Evolutionary conservation across 2,113 vertebrate species (phyloP), one percentile per base, ranked within the genome.

Genomic region (Sphyrna mokarran): DNA sequence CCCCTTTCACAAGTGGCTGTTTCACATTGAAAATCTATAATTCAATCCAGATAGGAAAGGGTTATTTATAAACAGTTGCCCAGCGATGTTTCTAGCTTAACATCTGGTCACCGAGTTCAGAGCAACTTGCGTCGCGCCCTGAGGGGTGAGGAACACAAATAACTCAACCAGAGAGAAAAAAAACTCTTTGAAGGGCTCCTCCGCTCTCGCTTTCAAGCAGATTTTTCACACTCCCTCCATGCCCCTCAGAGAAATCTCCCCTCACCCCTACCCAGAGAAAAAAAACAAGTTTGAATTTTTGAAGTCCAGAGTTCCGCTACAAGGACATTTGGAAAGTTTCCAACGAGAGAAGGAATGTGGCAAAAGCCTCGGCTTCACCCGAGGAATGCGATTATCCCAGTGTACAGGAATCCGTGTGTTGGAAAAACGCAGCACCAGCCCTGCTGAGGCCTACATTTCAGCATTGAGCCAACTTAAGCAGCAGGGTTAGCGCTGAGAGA

Each of bases 361-460:
- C 43, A 76, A 72, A 95, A 76, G 94, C 69, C 94, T 95, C 94
- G 43, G 94, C 26, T 72, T 95, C 94, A 95, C 69, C 94, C 26
- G 94, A 95, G 68, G 94, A 95, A 95, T 95, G 94, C 14, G 69
- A 95, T 95, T 95, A 95, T 95, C 69, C 94, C 68, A 95, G 68
- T 5, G 69, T 11, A 95, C 94, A 54, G 69, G 94, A 76, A 95
- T 54, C 94, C 48, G 66, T 94, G n/a, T 95, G 69, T 68, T 95
- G 40, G 54, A 95, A 95, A 23, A 70, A 13, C 43, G 48, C 94
- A 93, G 61, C 61, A 33, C 10, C 26, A 63, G 54, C 37, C 89
- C 8, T 54, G 37, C 91, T 43, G n/a, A 70, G 91, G 37, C 68
- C 94, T 72, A 29, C 40, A 54, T 29, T 72, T 72, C 69, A 16